These are phyloP conservation scores for Luidia sarsii DNA, from an alignment of 53 echinoderm and acorn worm genomes.

Conservation along the genomic window DNA sequence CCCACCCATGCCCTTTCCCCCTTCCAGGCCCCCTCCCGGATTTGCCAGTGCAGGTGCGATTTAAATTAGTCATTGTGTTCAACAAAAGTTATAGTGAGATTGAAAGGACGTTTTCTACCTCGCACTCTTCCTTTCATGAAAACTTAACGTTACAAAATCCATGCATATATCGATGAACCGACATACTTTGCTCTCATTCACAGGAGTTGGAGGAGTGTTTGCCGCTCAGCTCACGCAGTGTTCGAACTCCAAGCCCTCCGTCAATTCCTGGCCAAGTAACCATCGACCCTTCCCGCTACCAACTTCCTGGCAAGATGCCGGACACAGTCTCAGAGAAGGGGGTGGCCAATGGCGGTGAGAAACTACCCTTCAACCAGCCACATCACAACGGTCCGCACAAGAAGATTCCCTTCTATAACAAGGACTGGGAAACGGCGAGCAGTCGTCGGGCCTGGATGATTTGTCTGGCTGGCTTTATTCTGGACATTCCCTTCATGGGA, in stretches of 20 bases:
- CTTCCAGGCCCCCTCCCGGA: no score
- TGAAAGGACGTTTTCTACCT: no score
- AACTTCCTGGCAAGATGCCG: conserved; percentile 39
- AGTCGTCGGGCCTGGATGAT: conserved; percentile 77
- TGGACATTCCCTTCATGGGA: conserved; percentile 91
- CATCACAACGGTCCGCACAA: background rate
- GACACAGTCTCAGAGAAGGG: background rate
- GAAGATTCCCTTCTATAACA: conserved; percentile 27
- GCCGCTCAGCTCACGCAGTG: conserved; percentile 3
- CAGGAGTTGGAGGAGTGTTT: conserved; percentile 7
- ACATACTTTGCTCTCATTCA: no score
- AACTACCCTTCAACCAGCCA: conserved; percentile 24
- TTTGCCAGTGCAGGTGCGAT: no score
- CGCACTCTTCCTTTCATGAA: no score
- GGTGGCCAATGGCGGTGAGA: conserved; percentile 14
- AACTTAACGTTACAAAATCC: no score
- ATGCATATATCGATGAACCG: no score
- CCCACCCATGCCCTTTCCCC: no score
- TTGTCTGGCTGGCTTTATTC: conserved; percentile 79
- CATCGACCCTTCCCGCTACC: conserved; percentile 24
- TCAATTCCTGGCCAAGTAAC: background rate
- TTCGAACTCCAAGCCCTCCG: background rate
- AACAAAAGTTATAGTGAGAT: no score
- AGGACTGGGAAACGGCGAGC: conserved; percentile 19
- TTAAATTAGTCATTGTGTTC: no score